These are phyloP conservation scores for Meloe dianella DNA, from an alignment of 2,888 invertebrate genomes.

Conservation along the genomic window DNA sequence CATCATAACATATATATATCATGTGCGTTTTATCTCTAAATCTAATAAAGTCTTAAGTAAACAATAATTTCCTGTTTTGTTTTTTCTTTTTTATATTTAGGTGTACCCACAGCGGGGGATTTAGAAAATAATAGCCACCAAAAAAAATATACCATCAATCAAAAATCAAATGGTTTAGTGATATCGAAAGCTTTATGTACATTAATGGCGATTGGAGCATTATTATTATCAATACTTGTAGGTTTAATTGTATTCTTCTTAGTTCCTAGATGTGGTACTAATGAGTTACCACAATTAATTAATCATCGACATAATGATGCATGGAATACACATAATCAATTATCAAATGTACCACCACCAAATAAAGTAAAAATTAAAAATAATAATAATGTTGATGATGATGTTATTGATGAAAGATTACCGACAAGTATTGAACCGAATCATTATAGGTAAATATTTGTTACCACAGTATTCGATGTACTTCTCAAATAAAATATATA, in stretches of 20 bases:
- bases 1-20: no score
- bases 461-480: no score
- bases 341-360: slow-evolving; percentile 10
- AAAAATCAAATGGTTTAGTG: slow-evolving; percentile 45
- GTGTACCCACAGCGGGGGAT: slow-evolving; percentile 56
- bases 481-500: no score
- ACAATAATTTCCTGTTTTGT: slow-evolving; percentile 15
- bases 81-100: slow-evolving; percentile 40
- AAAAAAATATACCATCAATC: slow-evolving; percentile 57
- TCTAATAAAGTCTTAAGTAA: background rate
- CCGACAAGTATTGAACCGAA: slow-evolving; percentile 51
- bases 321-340: background rate
- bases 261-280: slow-evolving; percentile 47
- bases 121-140: slow-evolving; percentile 55
- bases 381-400: no score
- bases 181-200: slow-evolving; percentile 54
- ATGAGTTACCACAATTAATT: slow-evolving; percentile 19
- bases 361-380: slow-evolving; percentile 4
- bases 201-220: slow-evolving; percentile 54
- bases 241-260: slow-evolving; percentile 55
- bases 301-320: slow-evolving; percentile 16
- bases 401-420: slow-evolving; percentile 47
- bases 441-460: slow-evolving; percentile 55
- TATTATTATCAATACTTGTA: slow-evolving; percentile 52
- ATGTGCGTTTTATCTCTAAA: no score